A percentile compares a stretch with the other conserved stretches of the same genome.
Conservation (phyloP, 2,113 vertebrate species). For the Gobio gobio region DNA sequence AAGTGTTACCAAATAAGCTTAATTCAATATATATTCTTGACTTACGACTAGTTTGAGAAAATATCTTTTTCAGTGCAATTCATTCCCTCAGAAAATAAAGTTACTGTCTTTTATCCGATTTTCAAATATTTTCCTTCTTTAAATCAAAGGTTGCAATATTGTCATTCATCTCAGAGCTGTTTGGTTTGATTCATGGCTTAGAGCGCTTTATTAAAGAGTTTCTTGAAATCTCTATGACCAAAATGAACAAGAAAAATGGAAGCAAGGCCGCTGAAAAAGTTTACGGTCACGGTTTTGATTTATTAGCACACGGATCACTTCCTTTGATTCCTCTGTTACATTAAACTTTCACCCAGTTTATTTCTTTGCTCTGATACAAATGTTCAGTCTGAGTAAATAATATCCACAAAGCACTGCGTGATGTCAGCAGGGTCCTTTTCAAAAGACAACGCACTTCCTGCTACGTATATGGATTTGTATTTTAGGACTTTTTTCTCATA, state of each 20-base stretch:
- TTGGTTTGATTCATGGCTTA: background rate
- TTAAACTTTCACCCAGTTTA: slow-evolving; percentile 56
- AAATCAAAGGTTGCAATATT: background rate
- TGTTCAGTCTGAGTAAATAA: slow-evolving; percentile 67
- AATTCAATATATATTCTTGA: background rate
- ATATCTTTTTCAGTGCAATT: background rate
- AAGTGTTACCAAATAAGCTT: background rate
- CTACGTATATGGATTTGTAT: slow-evolving; percentile 48
- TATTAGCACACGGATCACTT: background rate
- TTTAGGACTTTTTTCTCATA: slow-evolving; percentile 1
- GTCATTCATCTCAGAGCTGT: background rate
- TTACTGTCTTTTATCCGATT: background rate
- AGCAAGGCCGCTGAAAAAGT: background rate
- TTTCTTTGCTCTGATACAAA: slow-evolving; percentile 60
- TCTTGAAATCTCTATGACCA: background rate
- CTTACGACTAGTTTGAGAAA: background rate
- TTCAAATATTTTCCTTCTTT: background rate
- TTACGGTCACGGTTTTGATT: background rate
- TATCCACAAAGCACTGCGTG: slow-evolving; percentile 28
- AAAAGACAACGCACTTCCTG: slow-evolving; percentile 28
- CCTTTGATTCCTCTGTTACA: slow-evolving; percentile 31
- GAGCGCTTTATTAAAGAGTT: background rate
- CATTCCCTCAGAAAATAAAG: background rate
- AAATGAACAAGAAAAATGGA: background rate
- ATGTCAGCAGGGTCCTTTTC: background rate